Evolutionary conservation across 2,797 vertebrate genomes (phyloP), one percentile per base, ranked within the genome.

Genomic region (Aeoliscus strigatus): DNA sequence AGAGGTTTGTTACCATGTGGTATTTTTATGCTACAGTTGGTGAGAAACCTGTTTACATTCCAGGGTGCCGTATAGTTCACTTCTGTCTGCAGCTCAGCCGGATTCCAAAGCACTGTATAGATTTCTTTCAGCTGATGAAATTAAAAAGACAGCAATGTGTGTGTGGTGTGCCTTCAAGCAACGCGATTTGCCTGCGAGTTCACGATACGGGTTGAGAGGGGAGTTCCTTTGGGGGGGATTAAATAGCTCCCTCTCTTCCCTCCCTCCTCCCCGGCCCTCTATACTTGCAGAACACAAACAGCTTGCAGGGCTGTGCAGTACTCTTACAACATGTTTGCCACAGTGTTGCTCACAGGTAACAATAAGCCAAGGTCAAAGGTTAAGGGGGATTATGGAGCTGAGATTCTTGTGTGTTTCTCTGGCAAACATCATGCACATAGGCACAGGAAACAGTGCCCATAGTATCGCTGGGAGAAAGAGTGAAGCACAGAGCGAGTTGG

Each of bases 151-250:
- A 88, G 85, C 84, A 66, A 78, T 81, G 81, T 88, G 86, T 88
- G 82, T 87, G 86, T 83, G 85, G 81, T 83, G 82, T 86, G 84
- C 86, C 87, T 86, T 74, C 73, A 70, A 84, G 86, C 88, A 76
- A 81, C 68, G 24, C 63, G 77, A 88, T 88, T 90, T 88, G 87
- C 87, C 87, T 88, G 87, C 79, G 75, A 90, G 89, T 89, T 89
- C 87, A 89, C 66, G 86, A 88, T 88, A 87, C 76, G 83, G 86
- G 88, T 89, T 88, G 86, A 90, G 86, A 90, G 87, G 87, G 85
- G 87, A 90, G 86, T 86, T 89, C 89, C 89, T 88, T 81, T 88
- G 87, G 84, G 87, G 86, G 76, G 87, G 87, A 89, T 90, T 89
- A 88, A 88, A 89, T 88, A 87, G 85, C 83, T 89, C 85, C 78